A percentile compares a stretch with the other conserved stretches of the same genome.
These are phyloP conservation scores for Limnothrissa miodon DNA, from an alignment of 2,113 vertebrate species.

Conservation along the genomic window DNA sequence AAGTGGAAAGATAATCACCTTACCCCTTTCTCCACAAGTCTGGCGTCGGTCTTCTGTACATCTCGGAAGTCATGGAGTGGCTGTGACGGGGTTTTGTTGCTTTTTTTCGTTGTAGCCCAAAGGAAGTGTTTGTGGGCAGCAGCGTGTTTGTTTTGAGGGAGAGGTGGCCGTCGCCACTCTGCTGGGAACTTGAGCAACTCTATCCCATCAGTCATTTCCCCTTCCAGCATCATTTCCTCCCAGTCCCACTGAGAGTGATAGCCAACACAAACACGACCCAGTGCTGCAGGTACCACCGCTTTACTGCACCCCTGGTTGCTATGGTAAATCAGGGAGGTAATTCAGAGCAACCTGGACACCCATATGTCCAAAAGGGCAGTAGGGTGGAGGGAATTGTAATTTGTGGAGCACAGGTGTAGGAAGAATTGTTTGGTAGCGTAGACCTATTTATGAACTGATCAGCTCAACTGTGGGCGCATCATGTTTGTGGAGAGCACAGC, in stretches of 20 bases:
- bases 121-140: conserved; percentile 33
- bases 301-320: neutral
- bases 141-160: conserved; percentile 28
- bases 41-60: conserved; percentile 25
- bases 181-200: neutral
- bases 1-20: conserved; percentile 24
- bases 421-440: neutral
- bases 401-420: neutral
- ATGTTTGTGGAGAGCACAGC: too few species aligned
- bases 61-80: conserved; percentile 7
- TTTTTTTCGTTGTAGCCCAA: neutral
- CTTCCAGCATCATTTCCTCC: neutral
- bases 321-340: neutral
- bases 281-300: neutral
- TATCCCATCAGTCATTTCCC: neutral
- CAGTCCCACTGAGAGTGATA: neutral
- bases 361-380: neutral
- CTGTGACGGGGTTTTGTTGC: conserved; percentile 20
- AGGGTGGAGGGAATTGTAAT: neutral
- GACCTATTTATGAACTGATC: neutral
- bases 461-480: neutral
- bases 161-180: neutral
- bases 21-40: conserved; percentile 38
- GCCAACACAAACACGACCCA: neutral
- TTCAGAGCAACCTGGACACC: neutral